Evolutionary conservation across 2,888 invertebrate species (phyloP), one percentile per base, ranked within the genome.

Genomic region (Trachelus troglodyta): DNA sequence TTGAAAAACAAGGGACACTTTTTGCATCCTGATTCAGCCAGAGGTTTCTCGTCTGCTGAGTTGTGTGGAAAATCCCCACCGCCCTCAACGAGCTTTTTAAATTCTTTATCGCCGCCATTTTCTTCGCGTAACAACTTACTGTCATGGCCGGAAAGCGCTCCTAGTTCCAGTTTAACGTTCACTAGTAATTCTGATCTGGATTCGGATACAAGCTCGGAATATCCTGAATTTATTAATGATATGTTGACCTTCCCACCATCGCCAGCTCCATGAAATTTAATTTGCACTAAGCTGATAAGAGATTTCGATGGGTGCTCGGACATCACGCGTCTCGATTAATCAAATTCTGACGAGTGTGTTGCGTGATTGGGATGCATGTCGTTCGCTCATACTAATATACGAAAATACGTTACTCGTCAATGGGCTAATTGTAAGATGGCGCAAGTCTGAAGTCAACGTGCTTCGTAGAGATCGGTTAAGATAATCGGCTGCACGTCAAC

Each of bases 1-100:
- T 89, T 92, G 34, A 91, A 90, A 79, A 91, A 92, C 81, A 91
- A 92, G 81, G 91, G 92, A 0, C 85, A 88, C 31, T 87, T 90
- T 34, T 76, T 91, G 12, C 89, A 91, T 79, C 90, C 91, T 0
- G 87, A 91, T 69, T 80, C 89, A 0, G 89, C 89, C 0, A 84
- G 89, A 68, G 89, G 89, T 2, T 87, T 88, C 69, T 87, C 90
- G 0, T 81, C 85, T 1, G 84, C 89, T 23, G 91, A 91, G 76
- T 82, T 90, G 0, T 88, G 87, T 73, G 89, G 90, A 1, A 92
- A 92, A 81, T 93, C 93, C 1, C 93, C 93, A 3, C 93, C 93
- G 3, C 93, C 93, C 1, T 93, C 93, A 79, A 93, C 92, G 79
- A 93, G 93, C 83, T 92, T 93, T 77, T 87, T 93, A n/a, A 93